A percentile compares a stretch with the other conserved stretches of the same genome.
Conservation (phyloP, 92 coral and sea anemone species). For the Heteractis magnifica region DNA sequence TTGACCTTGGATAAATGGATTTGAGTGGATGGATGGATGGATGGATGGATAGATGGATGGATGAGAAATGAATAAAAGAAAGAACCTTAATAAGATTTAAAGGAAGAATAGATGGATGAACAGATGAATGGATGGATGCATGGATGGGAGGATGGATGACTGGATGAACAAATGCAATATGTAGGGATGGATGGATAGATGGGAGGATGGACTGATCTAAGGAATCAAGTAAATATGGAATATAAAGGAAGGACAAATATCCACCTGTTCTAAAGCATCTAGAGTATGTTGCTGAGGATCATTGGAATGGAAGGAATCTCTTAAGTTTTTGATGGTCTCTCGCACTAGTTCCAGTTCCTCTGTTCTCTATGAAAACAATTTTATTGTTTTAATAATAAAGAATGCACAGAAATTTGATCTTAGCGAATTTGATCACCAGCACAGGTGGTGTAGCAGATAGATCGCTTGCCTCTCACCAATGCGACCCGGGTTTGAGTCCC, state of each 20-base stretch:
- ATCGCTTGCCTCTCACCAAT: too few relatives aligned
- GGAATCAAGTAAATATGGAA: background rate
- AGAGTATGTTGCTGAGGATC: constrained; percentile 81
- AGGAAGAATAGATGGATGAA: too few relatives aligned
- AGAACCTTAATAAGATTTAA: background rate
- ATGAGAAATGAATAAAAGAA: background rate
- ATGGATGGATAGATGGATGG: background rate
- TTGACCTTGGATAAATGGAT: background rate
- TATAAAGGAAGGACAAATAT: background rate
- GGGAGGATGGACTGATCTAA: too few relatives aligned
- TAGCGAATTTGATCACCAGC: too few relatives aligned
- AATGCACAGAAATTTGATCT: too few relatives aligned
- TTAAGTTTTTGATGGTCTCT: constrained; percentile 76
- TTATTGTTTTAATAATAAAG: too few relatives aligned
- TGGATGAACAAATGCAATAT: too few relatives aligned
- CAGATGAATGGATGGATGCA: too few relatives aligned
- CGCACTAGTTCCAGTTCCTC: constrained; percentile 85
- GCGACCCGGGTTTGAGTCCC: too few relatives aligned
- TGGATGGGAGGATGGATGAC: too few relatives aligned
- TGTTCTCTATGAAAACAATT: constrained; percentile 51
- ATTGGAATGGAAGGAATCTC: constrained; percentile 71
- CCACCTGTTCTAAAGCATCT: constrained; percentile 91
- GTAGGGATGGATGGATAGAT: too few relatives aligned
- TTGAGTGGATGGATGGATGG: background rate
- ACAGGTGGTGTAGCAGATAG: too few relatives aligned